phyloP scores from a whole-genome alignment of 2,888 invertebrate species.

The Pycnomerus fuliginosus region DNA sequence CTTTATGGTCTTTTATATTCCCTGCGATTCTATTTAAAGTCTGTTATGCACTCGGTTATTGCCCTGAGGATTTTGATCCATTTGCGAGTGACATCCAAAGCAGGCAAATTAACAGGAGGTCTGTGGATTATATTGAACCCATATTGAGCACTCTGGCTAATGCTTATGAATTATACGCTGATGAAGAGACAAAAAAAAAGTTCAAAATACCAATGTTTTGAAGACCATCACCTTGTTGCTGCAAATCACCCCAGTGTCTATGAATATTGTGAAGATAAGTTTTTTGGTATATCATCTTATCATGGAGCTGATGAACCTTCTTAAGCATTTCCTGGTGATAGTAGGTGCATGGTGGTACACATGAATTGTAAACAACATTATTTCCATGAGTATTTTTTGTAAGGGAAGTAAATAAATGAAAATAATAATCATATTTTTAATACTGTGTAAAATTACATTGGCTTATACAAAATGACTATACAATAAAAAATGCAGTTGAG shows the following conservation, averaged over 20 bases:
- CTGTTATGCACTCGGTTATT: slow-evolving; percentile 46
- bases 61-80: slow-evolving; percentile 39
- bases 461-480: slow-evolving; percentile 6
- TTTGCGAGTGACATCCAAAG: slow-evolving; percentile 26
- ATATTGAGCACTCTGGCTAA: slow-evolving; percentile 43
- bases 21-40: slow-evolving; percentile 45
- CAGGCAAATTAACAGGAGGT: slow-evolving; percentile 33
- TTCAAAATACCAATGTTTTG: slow-evolving; percentile 39
- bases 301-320: slow-evolving; percentile 21
- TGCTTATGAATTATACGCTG: slow-evolving; percentile 46
- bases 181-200: slow-evolving; percentile 44
- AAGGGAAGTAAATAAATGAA: slow-evolving; percentile 2
- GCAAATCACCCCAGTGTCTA: slow-evolving; percentile 41
- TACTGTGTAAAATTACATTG: slow-evolving; percentile 7
- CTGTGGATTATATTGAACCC: slow-evolving; percentile 45
- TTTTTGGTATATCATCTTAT: slow-evolving; percentile 37
- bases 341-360: background rate
- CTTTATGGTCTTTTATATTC: slow-evolving; percentile 37
- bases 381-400: background rate
- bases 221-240: slow-evolving; percentile 41
- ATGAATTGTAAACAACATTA: background rate
- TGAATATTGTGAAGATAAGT: slow-evolving; percentile 39
- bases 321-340: slow-evolving; percentile 13
- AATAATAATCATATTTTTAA: slow-evolving; percentile 5
- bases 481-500: slow-evolving; percentile 2